These are phyloP conservation scores for Erythrocercus mccallii DNA, from an alignment of 2,113 vertebrate species.

Conservation along the genomic window DNA sequence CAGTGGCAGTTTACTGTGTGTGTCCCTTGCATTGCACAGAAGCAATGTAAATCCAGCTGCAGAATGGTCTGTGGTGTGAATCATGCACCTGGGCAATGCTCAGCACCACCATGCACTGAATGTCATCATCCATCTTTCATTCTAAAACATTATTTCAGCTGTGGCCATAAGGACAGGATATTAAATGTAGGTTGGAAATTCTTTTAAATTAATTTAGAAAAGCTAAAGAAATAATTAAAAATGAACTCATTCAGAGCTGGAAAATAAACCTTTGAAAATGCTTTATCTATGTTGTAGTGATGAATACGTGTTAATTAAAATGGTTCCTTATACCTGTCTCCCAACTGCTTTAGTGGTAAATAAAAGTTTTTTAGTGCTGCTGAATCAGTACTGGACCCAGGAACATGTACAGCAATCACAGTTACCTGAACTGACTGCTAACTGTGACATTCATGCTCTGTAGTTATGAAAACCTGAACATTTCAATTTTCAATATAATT, in stretches of 20 bases:
- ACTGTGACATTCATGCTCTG: background rate
- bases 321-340: background rate
- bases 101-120: background rate
- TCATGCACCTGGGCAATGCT: background rate
- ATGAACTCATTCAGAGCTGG: background rate
- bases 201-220: constrained; percentile 53
- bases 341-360: background rate
- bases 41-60: background rate
- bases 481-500: background rate
- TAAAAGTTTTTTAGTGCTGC: background rate
- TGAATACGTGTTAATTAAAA: constrained; percentile 7
- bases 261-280: constrained; percentile 52
- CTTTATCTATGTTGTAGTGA: constrained; percentile 2
- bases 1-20: background rate
- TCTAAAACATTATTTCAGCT: background rate
- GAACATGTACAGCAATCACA: background rate
- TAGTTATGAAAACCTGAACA: background rate
- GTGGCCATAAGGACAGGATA: background rate
- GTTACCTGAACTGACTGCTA: background rate
- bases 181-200: background rate
- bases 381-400: background rate
- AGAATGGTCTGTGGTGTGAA: background rate
- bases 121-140: background rate
- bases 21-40: background rate
- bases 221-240: constrained; percentile 36